Conservation (phyloP, 23 tunicate genomes). For the Trididemnum clinides region DNA sequence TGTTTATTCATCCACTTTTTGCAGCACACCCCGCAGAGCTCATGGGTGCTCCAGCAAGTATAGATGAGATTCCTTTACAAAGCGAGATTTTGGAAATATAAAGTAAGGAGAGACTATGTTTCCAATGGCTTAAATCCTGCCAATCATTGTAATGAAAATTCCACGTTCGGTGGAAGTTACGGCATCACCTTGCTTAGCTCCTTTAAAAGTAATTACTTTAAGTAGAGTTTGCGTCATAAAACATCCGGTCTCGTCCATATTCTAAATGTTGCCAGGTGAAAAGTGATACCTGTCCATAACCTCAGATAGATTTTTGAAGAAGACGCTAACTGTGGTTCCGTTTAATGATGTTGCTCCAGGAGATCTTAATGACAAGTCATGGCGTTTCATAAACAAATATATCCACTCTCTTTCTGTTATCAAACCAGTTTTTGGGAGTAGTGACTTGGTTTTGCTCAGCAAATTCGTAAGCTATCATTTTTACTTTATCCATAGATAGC, state of each 20-base stretch:
- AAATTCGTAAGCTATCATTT: background rate
- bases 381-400: too few relatives aligned
- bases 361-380: too few relatives aligned
- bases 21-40: conserved; percentile 24
- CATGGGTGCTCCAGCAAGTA: conserved; percentile 32
- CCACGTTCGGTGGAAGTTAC: conserved; percentile 19
- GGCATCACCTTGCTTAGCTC: conserved; percentile 35
- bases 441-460: conserved; percentile 26
- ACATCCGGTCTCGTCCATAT: conserved; percentile 36
- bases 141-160: background rate
- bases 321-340: background rate
- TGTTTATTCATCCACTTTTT: conserved; percentile 33
- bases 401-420: too few relatives aligned
- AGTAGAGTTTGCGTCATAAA: conserved; percentile 19
- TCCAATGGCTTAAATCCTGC: conserved; percentile 16
- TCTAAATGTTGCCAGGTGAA: conserved; percentile 35
- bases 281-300: conserved; percentile 2
- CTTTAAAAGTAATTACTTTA: conserved; percentile 10
- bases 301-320: conserved; percentile 1
- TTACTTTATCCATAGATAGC: conserved; percentile 7
- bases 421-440: conserved; percentile 15
- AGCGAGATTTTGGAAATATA: conserved; percentile 25
- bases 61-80: background rate
- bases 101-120: conserved; percentile 13
- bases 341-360: conserved; percentile 31